A percentile compares a stretch with the other conserved stretches of the same genome.
These are phyloP conservation scores for Oxyura jamaicensis DNA, from an alignment of 2,113 vertebrate species.

Conservation along the genomic window DNA sequence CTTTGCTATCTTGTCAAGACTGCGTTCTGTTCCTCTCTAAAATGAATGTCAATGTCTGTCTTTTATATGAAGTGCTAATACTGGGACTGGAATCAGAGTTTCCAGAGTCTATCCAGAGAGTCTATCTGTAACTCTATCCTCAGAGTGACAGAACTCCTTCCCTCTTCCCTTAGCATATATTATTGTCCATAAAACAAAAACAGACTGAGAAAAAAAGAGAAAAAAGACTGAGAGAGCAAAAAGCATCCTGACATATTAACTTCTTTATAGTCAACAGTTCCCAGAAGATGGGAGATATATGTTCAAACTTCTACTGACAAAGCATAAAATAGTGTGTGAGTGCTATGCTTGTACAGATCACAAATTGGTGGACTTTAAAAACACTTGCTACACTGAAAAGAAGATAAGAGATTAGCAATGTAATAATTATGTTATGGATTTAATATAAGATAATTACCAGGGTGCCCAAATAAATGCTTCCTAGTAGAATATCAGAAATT, in stretches of 20 bases:
- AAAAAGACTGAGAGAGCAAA: not conserved
- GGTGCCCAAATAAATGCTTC: not conserved
- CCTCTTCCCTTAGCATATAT: not conserved
- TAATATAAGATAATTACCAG: not conserved
- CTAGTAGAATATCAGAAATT: not conserved
- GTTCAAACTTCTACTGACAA: not conserved
- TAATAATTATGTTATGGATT: not conserved
- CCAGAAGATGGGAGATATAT: not conserved
- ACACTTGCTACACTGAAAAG: not conserved
- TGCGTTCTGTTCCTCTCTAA: not conserved
- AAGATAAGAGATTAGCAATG: not conserved
- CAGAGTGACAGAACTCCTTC: not conserved
- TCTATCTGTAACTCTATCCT: not conserved
- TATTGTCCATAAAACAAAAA: not conserved
- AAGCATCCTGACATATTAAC: not conserved
- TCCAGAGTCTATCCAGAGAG: not conserved
- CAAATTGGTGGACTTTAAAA: not conserved
- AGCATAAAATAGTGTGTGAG: not conserved
- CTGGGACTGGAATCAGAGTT: not conserved
- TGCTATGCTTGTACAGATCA: not conserved
- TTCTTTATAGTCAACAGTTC: not conserved
- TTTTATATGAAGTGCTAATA: not conserved
- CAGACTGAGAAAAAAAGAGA: not conserved
- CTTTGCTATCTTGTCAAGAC: not conserved
- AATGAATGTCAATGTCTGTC: not conserved